phyloP scores from a whole-genome alignment of 1,140 invertebrate species.

The Pygmarrhopalites habei region DNA sequence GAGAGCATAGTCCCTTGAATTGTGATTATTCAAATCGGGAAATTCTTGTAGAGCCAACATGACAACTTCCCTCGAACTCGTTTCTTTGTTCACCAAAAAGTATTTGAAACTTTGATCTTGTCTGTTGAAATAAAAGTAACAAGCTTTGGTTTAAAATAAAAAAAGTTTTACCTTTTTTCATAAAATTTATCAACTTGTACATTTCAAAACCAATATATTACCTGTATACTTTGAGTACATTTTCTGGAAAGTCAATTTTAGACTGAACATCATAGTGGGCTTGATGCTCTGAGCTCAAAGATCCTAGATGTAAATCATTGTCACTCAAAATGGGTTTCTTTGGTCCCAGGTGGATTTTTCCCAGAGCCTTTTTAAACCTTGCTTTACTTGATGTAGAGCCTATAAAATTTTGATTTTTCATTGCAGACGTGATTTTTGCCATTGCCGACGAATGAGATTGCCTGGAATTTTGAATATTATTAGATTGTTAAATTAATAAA shows the following conservation, averaged over 20 bases:
- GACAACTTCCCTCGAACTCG: slow-evolving; percentile 94
- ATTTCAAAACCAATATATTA: too few relatives aligned
- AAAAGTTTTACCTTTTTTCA: too few relatives aligned
- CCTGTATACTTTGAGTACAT: slow-evolving; percentile 79
- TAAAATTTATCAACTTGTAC: too few relatives aligned
- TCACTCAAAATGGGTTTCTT: slow-evolving; percentile 63
- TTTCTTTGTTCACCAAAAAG: slow-evolving; percentile 94
- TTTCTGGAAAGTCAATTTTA: slow-evolving; percentile 79
- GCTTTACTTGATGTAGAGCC: neutral
- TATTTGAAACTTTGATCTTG: slow-evolving; percentile 97
- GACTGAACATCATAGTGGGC: neutral
- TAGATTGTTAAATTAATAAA: too few relatives aligned
- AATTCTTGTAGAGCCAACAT: slow-evolving; percentile 96
- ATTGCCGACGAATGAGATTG: neutral
- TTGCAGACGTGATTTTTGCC: neutral
- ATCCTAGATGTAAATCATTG: neutral
- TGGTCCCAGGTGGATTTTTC: slow-evolving; percentile 84
- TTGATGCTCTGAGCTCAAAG: neutral
- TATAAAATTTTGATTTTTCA: slow-evolving; percentile 1
- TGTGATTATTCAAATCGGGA: slow-evolving; percentile 75
- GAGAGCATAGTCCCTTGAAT: slow-evolving; percentile 36
- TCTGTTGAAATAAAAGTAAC: slow-evolving; percentile 61
- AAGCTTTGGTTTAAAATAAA: slow-evolving; percentile 6
- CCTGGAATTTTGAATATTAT: too few relatives aligned
- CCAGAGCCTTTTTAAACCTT: slow-evolving; percentile 71